These are phyloP conservation scores for Bellardia bayeri DNA, from an alignment of 2,888 invertebrate genomes.

Conservation along the genomic window DNA sequence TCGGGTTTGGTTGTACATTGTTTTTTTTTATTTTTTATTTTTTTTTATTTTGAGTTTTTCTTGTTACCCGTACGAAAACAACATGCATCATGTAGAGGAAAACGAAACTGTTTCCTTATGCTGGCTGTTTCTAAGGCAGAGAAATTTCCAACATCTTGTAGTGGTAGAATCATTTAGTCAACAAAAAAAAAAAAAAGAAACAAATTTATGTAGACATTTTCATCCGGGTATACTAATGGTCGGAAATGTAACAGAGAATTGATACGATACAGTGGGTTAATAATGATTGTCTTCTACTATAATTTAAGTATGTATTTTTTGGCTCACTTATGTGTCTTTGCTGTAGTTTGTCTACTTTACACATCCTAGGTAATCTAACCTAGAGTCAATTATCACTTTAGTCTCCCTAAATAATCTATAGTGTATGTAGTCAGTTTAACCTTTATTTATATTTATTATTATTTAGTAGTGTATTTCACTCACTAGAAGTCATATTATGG, in stretches of 20 bases:
- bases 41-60: not conserved
- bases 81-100: constrained; percentile 63
- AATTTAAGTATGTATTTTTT: too few relatives aligned
- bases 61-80: constrained; percentile 22
- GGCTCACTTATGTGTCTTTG: too few relatives aligned
- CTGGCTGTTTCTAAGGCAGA: constrained; percentile 48
- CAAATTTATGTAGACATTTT: constrained; percentile 68
- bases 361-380: too few relatives aligned
- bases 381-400: too few relatives aligned
- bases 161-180: constrained; percentile 44
- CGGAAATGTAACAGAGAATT: constrained; percentile 75
- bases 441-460: too few relatives aligned
- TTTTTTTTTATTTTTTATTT: constrained; percentile 18
- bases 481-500: too few relatives aligned
- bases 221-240: constrained; percentile 76
- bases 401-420: too few relatives aligned
- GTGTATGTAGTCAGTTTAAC: too few relatives aligned
- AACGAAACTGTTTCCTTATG: constrained; percentile 65
- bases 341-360: too few relatives aligned
- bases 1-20: constrained; percentile 42
- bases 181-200: constrained; percentile 9
- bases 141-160: constrained; percentile 52
- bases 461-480: too few relatives aligned
- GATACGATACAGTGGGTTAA: constrained; percentile 56
- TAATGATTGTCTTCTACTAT: not conserved